Conservation (phyloP, 2,113 vertebrate species). For the Electrona antarctica region DNA sequence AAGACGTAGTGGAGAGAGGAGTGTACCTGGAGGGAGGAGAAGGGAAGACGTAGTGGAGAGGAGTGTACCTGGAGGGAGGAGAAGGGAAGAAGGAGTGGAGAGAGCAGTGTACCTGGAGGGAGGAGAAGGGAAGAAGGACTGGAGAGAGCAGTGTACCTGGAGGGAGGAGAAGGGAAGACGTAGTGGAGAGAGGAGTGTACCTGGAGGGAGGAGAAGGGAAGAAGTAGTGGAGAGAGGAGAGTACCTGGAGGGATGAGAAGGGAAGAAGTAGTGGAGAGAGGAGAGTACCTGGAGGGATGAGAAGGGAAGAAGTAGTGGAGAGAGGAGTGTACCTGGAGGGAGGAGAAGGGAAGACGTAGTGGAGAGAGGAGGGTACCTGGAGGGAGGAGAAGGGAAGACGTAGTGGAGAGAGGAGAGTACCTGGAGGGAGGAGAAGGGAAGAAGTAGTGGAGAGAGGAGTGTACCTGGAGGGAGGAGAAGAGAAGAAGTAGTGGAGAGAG, state of each 20-base stretch:
- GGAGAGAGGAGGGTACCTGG: slow-evolving; percentile 13
- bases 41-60: slow-evolving; percentile 30
- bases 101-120: slow-evolving; percentile 31
- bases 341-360: slow-evolving; percentile 50
- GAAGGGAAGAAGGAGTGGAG: slow-evolving; percentile 37
- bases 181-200: slow-evolving; percentile 15
- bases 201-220: slow-evolving; percentile 56
- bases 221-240: slow-evolving; percentile 26
- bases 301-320: slow-evolving; percentile 37
- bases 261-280: slow-evolving; percentile 27
- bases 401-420: slow-evolving; percentile 17
- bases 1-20: slow-evolving; percentile 30
- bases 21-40: slow-evolving; percentile 47
- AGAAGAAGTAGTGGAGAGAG: slow-evolving; percentile 27
- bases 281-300: slow-evolving; percentile 48
- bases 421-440: slow-evolving; percentile 56
- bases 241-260: slow-evolving; percentile 49
- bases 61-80: slow-evolving; percentile 43
- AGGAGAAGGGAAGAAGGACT: slow-evolving; percentile 51
- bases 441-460: slow-evolving; percentile 25
- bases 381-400: slow-evolving; percentile 58
- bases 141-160: slow-evolving; percentile 18
- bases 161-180: slow-evolving; percentile 58
- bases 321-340: slow-evolving; percentile 34
- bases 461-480: slow-evolving; percentile 49